Conservation (phyloP, 2,888 invertebrate species). For the Agriopis aurantiaria region DNA sequence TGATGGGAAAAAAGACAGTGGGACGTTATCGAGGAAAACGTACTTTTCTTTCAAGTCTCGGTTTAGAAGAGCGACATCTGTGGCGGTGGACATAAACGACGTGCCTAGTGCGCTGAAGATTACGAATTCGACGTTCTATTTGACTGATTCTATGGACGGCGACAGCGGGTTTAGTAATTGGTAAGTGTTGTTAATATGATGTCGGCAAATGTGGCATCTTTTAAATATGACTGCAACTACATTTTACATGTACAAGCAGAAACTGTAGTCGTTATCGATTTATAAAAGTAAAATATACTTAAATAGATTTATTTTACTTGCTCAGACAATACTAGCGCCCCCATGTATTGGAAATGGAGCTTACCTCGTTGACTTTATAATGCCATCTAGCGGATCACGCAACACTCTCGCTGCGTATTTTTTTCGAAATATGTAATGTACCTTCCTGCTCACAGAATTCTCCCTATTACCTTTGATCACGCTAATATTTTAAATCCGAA, state of each 20-base stretch:
- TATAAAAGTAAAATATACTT: too few relatives aligned
- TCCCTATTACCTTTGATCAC: too few relatives aligned
- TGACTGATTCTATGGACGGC: constrained; percentile 89
- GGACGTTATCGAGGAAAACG: constrained; percentile 76
- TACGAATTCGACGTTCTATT: constrained; percentile 90
- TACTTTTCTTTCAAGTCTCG: constrained; percentile 88
- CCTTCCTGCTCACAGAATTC: too few relatives aligned
- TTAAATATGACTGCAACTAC: background rate
- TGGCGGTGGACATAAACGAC: constrained; percentile 85
- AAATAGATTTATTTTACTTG: too few relatives aligned
- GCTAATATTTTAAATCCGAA: too few relatives aligned
- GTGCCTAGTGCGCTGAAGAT: constrained; percentile 84
- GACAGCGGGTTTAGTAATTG: constrained; percentile 88
- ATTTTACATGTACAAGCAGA: background rate
- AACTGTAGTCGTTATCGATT: too few relatives aligned
- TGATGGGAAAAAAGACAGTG: constrained; percentile 75
- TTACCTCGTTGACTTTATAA: too few relatives aligned
- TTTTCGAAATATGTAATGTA: too few relatives aligned
- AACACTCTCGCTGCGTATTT: too few relatives aligned
- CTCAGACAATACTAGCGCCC: too few relatives aligned
- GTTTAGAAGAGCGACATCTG: constrained; percentile 87
- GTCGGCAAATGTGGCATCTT: background rate
- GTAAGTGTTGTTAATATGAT: constrained; percentile 57
- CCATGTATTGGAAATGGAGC: too few relatives aligned
- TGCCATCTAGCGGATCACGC: too few relatives aligned